phyloP scores from a whole-genome alignment of 2,888 invertebrate species.

The Argyresthia goedartella region DNA sequence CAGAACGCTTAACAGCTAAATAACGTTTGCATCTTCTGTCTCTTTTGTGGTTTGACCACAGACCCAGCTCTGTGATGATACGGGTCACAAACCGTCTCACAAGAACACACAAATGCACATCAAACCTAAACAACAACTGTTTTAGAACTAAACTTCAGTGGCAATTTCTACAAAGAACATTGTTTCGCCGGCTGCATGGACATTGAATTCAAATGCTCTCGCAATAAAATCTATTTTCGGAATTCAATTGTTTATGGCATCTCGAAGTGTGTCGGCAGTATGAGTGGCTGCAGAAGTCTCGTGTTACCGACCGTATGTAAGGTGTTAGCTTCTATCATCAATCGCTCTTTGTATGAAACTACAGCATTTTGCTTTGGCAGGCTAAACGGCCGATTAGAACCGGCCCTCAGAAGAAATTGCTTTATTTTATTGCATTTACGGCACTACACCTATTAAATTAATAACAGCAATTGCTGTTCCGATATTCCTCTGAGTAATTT shows the following conservation, averaged over 20 bases:
- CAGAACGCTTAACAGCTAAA: slow-evolving; percentile 17
- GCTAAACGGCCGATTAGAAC: not conserved
- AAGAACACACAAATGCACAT: slow-evolving; percentile 20
- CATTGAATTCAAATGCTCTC: slow-evolving; percentile 56
- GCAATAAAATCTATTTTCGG: slow-evolving; percentile 59
- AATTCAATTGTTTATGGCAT: slow-evolving; percentile 48
- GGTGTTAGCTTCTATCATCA: slow-evolving; percentile 42
- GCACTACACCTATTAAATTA: not conserved
- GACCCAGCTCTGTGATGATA: slow-evolving; percentile 21
- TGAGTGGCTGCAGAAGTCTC: slow-evolving; percentile 49
- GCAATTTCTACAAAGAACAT: slow-evolving; percentile 30
- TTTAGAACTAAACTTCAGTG: slow-evolving; percentile 32
- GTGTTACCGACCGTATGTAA: slow-evolving; percentile 44
- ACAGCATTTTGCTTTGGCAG: slow-evolving; percentile 8
- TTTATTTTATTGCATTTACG: not conserved
- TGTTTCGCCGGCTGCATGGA: slow-evolving; percentile 35
- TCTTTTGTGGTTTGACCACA: slow-evolving; percentile 37
- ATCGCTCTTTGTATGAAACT: slow-evolving; percentile 33
- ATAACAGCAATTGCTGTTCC: no score
- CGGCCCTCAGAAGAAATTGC: no score
- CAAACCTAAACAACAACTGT: slow-evolving; percentile 24
- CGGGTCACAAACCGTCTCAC: slow-evolving; percentile 16
- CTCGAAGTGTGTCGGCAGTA: slow-evolving; percentile 41
- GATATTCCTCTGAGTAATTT: no score
- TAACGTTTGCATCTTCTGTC: slow-evolving; percentile 17